These are phyloP conservation scores for Drosophila meridionalis DNA, from an alignment of 2,888 invertebrate species.

Conservation along the genomic window DNA sequence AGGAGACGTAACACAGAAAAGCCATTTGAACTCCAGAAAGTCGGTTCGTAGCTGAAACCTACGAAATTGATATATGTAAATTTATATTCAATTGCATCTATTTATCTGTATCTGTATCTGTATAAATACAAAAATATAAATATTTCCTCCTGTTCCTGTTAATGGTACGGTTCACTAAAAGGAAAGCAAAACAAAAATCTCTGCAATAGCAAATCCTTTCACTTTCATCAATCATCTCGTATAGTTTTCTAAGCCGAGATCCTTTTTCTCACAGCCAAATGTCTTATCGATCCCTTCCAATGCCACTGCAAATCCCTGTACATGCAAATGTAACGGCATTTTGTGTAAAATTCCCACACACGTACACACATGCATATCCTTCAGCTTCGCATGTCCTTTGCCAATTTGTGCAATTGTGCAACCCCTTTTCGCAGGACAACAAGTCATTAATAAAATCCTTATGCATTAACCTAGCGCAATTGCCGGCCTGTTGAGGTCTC, in stretches of 20 bases:
- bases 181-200: not conserved
- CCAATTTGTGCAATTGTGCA: slow-evolving; percentile 43
- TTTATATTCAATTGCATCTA: too few relatives aligned
- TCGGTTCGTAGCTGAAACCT: too few relatives aligned
- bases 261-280: not conserved
- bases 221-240: slow-evolving; percentile 8
- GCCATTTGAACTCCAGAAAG: too few relatives aligned
- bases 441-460: slow-evolving; percentile 52
- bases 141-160: too few relatives aligned
- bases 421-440: slow-evolving; percentile 42
- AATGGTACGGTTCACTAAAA: not conserved
- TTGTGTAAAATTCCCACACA: slow-evolving; percentile 53
- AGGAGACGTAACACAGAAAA: too few relatives aligned
- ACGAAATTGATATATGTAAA: too few relatives aligned
- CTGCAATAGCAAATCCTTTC: not conserved
- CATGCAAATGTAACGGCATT: slow-evolving; percentile 59
- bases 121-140: too few relatives aligned
- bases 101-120: too few relatives aligned
- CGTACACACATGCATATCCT: slow-evolving; percentile 14
- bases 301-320: not conserved
- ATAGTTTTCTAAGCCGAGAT: not conserved
- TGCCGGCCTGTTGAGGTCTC: slow-evolving; percentile 51
- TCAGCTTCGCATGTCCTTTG: slow-evolving; percentile 34
- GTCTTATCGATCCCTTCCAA: not conserved
- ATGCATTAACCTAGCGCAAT: slow-evolving; percentile 64